Evolutionary conservation across 2,797 vertebrate species (phyloP).

Genomic region (Setipinna tenuifilis): DNA sequence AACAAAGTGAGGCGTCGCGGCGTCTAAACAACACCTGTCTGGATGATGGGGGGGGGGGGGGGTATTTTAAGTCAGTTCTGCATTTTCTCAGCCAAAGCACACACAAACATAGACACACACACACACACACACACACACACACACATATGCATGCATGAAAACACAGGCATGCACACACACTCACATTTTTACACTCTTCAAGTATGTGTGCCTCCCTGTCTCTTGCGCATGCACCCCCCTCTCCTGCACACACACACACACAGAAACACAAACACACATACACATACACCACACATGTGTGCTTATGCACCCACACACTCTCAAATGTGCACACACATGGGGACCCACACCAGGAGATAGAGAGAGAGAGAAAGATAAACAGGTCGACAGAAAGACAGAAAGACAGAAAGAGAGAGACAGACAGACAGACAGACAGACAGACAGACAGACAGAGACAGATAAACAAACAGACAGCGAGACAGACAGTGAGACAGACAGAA

Average conservation of each 20-base stretch:
- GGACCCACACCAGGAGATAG: background rate
- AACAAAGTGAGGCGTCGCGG: background rate
- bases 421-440: background rate
- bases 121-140: background rate
- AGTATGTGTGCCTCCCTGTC: background rate
- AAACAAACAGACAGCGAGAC: background rate
- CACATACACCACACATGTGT: background rate
- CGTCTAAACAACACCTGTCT: slow-evolving; percentile 14
- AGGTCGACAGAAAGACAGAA: background rate
- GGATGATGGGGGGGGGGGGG: background rate
- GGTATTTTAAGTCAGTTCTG: background rate
- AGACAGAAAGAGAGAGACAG: background rate
- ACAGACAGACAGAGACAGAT: background rate
- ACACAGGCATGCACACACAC: slow-evolving; percentile 10
- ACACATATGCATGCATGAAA: background rate
- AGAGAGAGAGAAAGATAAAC: background rate
- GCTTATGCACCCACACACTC: background rate
- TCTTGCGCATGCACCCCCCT: background rate
- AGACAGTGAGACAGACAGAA: background rate
- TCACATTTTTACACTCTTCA: background rate
- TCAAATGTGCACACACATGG: background rate
- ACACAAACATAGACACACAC: background rate
- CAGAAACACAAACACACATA: background rate
- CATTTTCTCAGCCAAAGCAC: background rate
- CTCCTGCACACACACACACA: background rate